These are phyloP conservation scores for Manduca sexta DNA, from an alignment of 1,140 invertebrate genomes.

Conservation along the genomic window DNA sequence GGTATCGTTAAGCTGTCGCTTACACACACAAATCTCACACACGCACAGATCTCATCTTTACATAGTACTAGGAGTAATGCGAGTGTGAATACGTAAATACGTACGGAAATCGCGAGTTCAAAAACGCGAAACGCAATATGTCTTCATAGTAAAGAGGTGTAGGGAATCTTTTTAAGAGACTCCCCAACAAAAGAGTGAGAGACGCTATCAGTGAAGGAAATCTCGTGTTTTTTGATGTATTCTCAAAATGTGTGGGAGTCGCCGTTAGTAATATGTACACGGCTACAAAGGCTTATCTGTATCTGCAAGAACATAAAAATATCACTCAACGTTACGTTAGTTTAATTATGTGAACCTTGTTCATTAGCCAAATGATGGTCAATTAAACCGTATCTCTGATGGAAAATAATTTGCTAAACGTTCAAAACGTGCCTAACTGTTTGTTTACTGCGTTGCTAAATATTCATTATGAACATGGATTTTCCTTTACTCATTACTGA, in stretches of 20 bases:
- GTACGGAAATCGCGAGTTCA: conserved; percentile 65
- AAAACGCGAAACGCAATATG: conserved; percentile 71
- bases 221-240: conserved; percentile 53
- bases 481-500: too few relatives aligned
- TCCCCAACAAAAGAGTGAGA: conserved; percentile 51
- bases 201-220: conserved; percentile 50
- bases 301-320: conserved; percentile 1
- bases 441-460: too few relatives aligned
- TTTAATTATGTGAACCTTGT: background rate
- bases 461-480: too few relatives aligned
- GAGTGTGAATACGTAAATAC: conserved; percentile 72
- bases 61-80: conserved; percentile 61
- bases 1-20: conserved; percentile 56
- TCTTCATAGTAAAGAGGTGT: conserved; percentile 63
- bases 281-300: background rate
- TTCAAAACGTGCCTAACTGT: too few relatives aligned
- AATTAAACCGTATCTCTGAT: too few relatives aligned
- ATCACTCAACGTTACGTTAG: background rate
- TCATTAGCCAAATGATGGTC: too few relatives aligned
- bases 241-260: conserved; percentile 33
- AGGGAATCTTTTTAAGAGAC: conserved; percentile 59
- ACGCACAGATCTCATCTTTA: conserved; percentile 59
- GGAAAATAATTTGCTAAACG: too few relatives aligned
- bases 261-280: conserved; percentile 1
- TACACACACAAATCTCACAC: conserved; percentile 47